Percentiles rank a stretch among this genome's conserved stretches.
These are phyloP conservation scores for Dysdera silvatica DNA, from an alignment of 1,140 invertebrate genomes.

Conservation along the genomic window DNA sequence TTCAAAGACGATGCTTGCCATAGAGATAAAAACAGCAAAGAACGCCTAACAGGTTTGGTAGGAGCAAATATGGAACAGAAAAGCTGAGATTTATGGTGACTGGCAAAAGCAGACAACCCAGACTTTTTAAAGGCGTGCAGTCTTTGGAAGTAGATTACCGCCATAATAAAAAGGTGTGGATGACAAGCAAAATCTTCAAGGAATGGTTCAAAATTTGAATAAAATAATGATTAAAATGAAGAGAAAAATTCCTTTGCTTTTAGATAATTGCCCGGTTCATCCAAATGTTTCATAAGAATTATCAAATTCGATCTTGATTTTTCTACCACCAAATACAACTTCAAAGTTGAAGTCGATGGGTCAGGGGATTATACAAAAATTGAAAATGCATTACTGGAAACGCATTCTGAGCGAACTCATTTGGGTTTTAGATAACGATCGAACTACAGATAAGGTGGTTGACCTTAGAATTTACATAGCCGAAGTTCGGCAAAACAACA, in stretches of 20 bases:
- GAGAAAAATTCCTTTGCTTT: background rate
- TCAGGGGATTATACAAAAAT: background rate
- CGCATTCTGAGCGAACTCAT: background rate
- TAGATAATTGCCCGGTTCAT: background rate
- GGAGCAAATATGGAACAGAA: background rate
- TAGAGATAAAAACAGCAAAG: background rate
- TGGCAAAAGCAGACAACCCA: background rate
- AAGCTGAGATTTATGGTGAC: background rate
- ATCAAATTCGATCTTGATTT: background rate
- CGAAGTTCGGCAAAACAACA: background rate
- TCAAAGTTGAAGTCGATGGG: background rate
- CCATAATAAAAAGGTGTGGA: background rate
- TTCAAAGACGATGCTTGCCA: background rate
- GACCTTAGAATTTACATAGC: background rate
- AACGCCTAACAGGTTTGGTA: background rate
- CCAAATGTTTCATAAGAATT: background rate
- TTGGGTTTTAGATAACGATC: too few species aligned
- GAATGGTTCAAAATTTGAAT: background rate
- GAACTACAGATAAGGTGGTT: background rate
- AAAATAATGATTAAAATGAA: too few species aligned
- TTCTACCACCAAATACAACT: too few species aligned
- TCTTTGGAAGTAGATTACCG: background rate
- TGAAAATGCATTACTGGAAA: too few species aligned
- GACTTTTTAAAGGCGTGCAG: background rate
- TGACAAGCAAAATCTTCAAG: background rate